Base-by-base conservation (phyloP, 2,797 vertebrate species). In the Acropternis orthonyx region DNA sequence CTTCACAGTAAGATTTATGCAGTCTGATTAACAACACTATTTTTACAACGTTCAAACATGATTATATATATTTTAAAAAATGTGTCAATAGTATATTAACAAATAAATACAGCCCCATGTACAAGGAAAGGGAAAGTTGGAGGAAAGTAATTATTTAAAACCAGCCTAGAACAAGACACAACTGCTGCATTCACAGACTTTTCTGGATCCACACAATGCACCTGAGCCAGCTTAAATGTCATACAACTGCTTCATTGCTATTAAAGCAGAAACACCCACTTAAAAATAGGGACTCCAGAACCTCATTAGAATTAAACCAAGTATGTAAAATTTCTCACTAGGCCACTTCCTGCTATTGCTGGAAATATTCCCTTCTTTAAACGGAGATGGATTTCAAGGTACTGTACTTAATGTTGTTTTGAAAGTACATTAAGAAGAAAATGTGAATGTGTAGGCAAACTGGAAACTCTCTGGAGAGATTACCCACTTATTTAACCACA, bases 391-490 rank as follows among this genome's bases (percentile, higher is more conserved):
- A 97, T 94, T 96, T 98, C 96, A 97, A 97, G 96, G 97, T 96
- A 95, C 37, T 85, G 88, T 85, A 93, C 61, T 89, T 37, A n/a
- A 46, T 89, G 97, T 96, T 98, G 97, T 97, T 98, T 97, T 98
- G 93, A 98, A 63, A 95, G 74, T 30, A 93, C 46, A 94, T 96
- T 96, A 93, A 95, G 93, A 94, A 96, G 95, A 96, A 95, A 88
- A 96, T 67, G 94, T 95, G 91, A 98, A 97, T 9, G 79, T 95
- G 93, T 96, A 95, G 95, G 96, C 95, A 97, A 96, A 96, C 95
- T 98, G 98, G 98, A 98, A 98, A 98, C 97, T 97, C 96, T 97
- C 92, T 97, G 98, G 98, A 98, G 97, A 97, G 73, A 96, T 89
- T 97, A 96, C 97, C 97, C 97, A 97, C 97, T 96, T 97, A 93